Percentiles rank a stretch among this genome's conserved stretches.
Evolutionary conservation across 2,797 vertebrate species (phyloP).

Genomic region (Schizopygopsis pylzovi): DNA sequence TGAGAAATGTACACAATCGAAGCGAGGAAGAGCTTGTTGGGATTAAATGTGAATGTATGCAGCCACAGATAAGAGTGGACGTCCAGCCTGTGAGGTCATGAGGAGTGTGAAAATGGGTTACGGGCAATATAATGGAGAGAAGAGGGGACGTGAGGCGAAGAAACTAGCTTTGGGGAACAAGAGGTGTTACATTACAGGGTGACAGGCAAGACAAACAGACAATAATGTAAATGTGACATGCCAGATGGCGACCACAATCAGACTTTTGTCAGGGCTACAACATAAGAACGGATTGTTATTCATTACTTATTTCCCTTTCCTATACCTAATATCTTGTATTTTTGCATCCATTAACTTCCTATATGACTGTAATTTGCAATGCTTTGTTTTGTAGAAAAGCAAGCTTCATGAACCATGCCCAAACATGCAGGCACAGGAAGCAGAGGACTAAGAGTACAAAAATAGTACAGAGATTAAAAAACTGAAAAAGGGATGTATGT

Average conservation of each 20-base stretch:
- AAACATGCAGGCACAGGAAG: constrained; percentile 76
- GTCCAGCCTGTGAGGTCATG: constrained; percentile 48
- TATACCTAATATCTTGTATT: background rate
- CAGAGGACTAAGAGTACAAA: constrained; percentile 50
- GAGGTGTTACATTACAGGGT: constrained; percentile 65
- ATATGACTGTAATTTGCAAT: background rate
- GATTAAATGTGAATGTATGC: constrained; percentile 40
- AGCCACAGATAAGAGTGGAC: constrained; percentile 39
- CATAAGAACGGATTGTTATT: background rate
- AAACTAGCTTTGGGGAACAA: constrained; percentile 57
- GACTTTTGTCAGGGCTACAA: background rate
- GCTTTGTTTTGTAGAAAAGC: constrained; percentile 79
- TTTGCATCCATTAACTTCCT: constrained; percentile 4
- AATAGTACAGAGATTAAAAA: constrained; percentile 61
- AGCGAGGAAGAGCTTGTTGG: constrained; percentile 25
- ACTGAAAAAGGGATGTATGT: constrained; percentile 74
- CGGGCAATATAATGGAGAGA: constrained; percentile 24
- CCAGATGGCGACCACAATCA: constrained; percentile 16
- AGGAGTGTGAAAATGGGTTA: constrained; percentile 36
- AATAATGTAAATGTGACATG: constrained; percentile 57
- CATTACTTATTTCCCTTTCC: background rate
- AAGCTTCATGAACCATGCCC: constrained; percentile 78
- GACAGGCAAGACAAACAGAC: constrained; percentile 70
- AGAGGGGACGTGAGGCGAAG: constrained; percentile 38
- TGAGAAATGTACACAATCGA: constrained; percentile 40